Percentiles rank a stretch among this genome's conserved stretches.
These are phyloP conservation scores for Clistopyga incitator DNA, from an alignment of 2,888 invertebrate species.

Conservation along the genomic window DNA sequence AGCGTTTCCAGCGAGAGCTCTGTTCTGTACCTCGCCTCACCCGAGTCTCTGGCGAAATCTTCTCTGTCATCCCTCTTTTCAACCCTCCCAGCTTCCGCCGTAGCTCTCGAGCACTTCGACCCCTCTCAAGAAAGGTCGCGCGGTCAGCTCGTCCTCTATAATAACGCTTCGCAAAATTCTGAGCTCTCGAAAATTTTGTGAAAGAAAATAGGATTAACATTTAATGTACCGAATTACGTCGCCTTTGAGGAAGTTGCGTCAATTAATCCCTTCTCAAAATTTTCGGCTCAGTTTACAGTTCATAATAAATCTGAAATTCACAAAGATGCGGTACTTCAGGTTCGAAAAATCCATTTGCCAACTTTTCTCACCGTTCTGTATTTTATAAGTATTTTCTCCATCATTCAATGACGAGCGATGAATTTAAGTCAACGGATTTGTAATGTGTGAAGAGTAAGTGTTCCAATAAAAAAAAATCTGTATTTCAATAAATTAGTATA, in stretches of 20 bases:
- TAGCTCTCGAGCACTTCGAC: conserved; percentile 62
- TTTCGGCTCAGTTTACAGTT: background rate
- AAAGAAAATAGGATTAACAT: conserved; percentile 47
- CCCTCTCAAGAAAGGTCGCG: conserved; percentile 66
- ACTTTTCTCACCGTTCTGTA: no score
- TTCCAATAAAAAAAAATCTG: no score
- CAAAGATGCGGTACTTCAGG: no score
- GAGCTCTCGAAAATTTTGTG: conserved; percentile 46
- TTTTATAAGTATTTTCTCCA: no score
- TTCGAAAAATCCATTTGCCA: no score
- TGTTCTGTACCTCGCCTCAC: conserved; percentile 37
- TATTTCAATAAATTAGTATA: no score
- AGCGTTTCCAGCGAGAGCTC: conserved; percentile 33
- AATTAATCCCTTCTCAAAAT: background rate
- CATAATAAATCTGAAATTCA: background rate
- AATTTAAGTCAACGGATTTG: no score
- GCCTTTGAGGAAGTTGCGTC: conserved; percentile 8
- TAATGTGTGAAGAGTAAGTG: no score
- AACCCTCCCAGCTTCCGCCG: conserved; percentile 16
- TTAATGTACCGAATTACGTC: conserved; percentile 47
- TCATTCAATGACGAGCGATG: no score
- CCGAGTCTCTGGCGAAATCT: conserved; percentile 45
- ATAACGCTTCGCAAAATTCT: conserved; percentile 37
- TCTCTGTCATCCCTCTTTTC: conserved; percentile 34
- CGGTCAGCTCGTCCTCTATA: conserved; percentile 59